A percentile compares a stretch with the other conserved stretches of the same genome.
phyloP scores from a whole-genome alignment of 2,888 invertebrate species.

The Nymphalis polychloros region DNA sequence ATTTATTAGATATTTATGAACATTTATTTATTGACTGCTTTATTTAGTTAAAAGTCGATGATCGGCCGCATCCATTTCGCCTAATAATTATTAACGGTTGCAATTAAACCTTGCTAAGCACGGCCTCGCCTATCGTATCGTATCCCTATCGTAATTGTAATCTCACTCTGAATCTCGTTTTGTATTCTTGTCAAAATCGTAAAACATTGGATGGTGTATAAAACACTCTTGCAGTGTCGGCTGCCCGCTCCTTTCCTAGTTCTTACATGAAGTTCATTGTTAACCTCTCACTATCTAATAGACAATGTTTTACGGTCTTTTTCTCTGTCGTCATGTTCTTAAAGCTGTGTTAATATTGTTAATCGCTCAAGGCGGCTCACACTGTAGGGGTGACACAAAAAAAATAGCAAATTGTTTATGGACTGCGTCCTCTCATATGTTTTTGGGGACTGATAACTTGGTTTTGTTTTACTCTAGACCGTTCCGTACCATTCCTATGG shows the following conservation, averaged over 20 bases:
- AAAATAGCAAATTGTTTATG: slow-evolving; percentile 72
- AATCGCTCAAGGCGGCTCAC: slow-evolving; percentile 44
- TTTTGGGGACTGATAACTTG: slow-evolving; percentile 43
- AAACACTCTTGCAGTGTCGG: slow-evolving; percentile 56
- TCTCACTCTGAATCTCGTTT: slow-evolving; percentile 78
- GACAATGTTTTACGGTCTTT: slow-evolving; percentile 14
- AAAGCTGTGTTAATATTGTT: slow-evolving; percentile 20
- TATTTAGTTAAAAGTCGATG: slow-evolving; percentile 74
- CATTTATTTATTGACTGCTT: slow-evolving; percentile 83
- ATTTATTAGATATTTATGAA: slow-evolving; percentile 83
- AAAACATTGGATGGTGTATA: slow-evolving; percentile 77
- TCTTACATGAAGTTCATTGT: slow-evolving; percentile 11
- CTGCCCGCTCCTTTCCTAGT: slow-evolving; percentile 30
- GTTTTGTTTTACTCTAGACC: slow-evolving; percentile 64
- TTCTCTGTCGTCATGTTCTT: slow-evolving; percentile 5
- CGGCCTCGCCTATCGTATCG: slow-evolving; percentile 65
- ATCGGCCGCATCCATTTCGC: slow-evolving; percentile 65
- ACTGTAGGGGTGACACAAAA: slow-evolving; percentile 64
- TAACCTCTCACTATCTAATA: slow-evolving; percentile 22
- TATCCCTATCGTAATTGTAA: slow-evolving; percentile 73
- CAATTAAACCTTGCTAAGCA: slow-evolving; percentile 77
- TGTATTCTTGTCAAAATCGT: slow-evolving; percentile 63
- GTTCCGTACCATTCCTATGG: slow-evolving; percentile 47
- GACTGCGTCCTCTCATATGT: slow-evolving; percentile 53
- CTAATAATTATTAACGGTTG: slow-evolving; percentile 73